Conservation (phyloP, 2,113 vertebrate species). For the Carassius auratus region DNA sequence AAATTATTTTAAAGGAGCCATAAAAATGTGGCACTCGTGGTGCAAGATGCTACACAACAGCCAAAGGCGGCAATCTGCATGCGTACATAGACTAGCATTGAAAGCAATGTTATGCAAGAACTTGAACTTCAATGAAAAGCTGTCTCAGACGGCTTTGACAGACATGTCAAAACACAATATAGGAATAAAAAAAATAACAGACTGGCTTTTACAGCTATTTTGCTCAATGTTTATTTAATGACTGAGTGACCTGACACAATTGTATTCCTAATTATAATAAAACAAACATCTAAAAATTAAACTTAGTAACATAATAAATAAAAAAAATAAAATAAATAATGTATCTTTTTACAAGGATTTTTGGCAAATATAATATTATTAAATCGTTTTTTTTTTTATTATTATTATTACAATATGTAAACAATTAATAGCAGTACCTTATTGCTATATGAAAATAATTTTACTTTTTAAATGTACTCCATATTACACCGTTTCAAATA, state of each 20-base stretch:
- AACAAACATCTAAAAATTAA: too few species aligned
- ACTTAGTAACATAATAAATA: too few species aligned
- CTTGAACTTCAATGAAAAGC: neutral
- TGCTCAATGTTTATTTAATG: neutral
- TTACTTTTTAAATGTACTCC: neutral
- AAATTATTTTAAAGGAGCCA: neutral
- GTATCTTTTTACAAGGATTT: too few species aligned
- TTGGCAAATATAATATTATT: too few species aligned
- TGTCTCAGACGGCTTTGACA: neutral
- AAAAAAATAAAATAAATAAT: too few species aligned
- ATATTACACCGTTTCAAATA: neutral
- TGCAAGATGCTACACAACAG: neutral
- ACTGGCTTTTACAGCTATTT: neutral
- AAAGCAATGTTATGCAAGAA: neutral
- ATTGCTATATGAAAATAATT: neutral
- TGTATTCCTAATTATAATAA: neutral
- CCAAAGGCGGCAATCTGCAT: neutral
- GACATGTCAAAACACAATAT: conserved; percentile 5
- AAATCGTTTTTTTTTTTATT: too few species aligned
- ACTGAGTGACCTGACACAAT: neutral
- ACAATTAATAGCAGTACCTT: neutral
- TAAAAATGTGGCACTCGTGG: neutral
- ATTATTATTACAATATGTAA: too few species aligned
- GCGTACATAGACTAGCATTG: neutral
- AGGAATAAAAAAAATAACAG: neutral